Conservation (phyloP, 1,140 invertebrate genomes). For the Pogonus chalceus region DNA sequence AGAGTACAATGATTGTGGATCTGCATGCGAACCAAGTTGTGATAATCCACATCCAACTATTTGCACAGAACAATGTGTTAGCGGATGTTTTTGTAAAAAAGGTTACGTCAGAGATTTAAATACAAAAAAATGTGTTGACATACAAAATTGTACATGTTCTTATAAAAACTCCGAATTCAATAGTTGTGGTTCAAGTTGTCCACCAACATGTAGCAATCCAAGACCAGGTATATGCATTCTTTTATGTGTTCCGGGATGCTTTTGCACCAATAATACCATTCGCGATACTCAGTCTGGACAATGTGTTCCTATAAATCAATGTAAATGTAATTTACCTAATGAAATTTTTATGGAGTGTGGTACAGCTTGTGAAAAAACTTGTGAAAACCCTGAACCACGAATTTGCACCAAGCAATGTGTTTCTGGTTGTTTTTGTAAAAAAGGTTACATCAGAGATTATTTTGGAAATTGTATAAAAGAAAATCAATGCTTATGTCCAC, state of each 20-base stretch:
- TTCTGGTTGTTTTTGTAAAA: slow-evolving; percentile 16
- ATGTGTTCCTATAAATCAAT: not conserved
- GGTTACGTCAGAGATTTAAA: not conserved
- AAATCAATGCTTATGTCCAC: not conserved
- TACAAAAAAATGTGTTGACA: not conserved
- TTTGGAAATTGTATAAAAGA: not conserved
- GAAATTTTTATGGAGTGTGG: not conserved
- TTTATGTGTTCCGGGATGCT: not conserved
- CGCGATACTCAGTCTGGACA: not conserved
- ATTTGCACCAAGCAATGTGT: slow-evolving; percentile 12
- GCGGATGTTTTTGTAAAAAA: not conserved
- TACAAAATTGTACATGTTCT: not conserved
- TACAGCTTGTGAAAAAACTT: slow-evolving; percentile 14
- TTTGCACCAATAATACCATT: not conserved
- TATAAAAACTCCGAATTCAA: too few species aligned
- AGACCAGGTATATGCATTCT: not conserved
- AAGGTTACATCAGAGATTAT: slow-evolving; percentile 15
- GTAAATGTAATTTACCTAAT: too few species aligned
- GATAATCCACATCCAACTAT: not conserved
- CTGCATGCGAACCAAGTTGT: not conserved
- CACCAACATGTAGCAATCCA: slow-evolving; percentile 14
- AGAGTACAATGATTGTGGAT: not conserved
- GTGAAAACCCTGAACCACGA: slow-evolving; percentile 12
- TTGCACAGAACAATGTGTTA: slow-evolving; percentile 15
- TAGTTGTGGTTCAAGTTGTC: slow-evolving; percentile 16